phyloP scores from a whole-genome alignment of 2,797 vertebrate species.

The Chrysolophus pictus region DNA sequence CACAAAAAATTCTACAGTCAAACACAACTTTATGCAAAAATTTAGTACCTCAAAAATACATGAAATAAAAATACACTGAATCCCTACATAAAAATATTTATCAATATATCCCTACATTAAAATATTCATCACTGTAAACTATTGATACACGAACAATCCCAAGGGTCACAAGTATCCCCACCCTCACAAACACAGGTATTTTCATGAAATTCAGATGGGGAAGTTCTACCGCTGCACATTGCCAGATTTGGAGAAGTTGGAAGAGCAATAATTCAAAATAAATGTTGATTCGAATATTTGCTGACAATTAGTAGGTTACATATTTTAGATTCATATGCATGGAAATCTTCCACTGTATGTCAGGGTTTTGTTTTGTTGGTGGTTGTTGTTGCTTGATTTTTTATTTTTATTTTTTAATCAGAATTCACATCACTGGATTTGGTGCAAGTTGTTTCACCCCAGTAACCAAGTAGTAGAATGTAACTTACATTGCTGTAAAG shows the following conservation, averaged over 20 bases:
- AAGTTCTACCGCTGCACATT: background rate
- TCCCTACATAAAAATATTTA: background rate
- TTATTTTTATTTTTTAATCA: too few species aligned
- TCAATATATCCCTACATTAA: background rate
- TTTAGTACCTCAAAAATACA: background rate
- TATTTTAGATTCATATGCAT: background rate
- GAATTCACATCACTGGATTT: background rate
- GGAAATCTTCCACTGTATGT: background rate
- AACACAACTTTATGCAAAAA: background rate
- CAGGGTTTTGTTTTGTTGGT: background rate
- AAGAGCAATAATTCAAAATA: background rate
- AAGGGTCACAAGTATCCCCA: background rate
- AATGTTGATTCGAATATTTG: background rate
- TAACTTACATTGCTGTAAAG: background rate
- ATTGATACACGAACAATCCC: background rate
- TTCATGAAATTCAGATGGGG: background rate
- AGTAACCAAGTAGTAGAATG: background rate
- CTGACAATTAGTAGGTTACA: background rate
- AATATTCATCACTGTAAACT: background rate
- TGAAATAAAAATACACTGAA: background rate
- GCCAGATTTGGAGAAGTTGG: background rate
- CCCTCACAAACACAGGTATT: background rate
- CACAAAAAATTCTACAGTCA: background rate
- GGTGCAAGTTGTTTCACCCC: background rate
- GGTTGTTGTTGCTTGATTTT: too few species aligned